Percentiles rank a stretch among this genome's conserved stretches.
These are phyloP conservation scores for Latheticus oryzae DNA, from an alignment of 2,888 invertebrate species.

Conservation along the genomic window DNA sequence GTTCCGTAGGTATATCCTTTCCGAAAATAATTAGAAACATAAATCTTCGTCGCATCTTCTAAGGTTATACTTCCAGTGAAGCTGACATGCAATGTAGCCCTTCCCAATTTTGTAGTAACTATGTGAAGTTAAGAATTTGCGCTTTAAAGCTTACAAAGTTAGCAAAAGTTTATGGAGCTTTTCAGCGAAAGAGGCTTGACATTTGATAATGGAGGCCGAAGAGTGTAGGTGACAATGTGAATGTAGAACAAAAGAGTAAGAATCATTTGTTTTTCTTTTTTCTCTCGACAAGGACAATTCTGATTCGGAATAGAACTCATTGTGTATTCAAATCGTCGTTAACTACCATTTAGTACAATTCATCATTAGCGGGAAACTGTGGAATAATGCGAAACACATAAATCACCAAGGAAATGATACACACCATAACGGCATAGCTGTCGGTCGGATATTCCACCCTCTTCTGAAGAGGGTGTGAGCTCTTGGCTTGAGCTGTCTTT, in stretches of 20 bases:
- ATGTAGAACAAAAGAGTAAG: neutral
- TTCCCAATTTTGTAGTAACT: slow-evolving; percentile 33
- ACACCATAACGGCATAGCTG: slow-evolving; percentile 26
- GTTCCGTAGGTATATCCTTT: slow-evolving; percentile 3
- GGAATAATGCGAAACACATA: slow-evolving; percentile 32
- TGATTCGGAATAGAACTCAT: slow-evolving; percentile 8
- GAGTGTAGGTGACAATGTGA: slow-evolving; percentile 5
- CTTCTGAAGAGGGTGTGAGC: slow-evolving; percentile 40
- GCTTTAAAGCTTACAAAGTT: slow-evolving; percentile 36
- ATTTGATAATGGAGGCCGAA: slow-evolving; percentile 4
- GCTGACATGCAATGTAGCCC: slow-evolving; percentile 13
- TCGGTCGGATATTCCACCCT: slow-evolving; percentile 40
- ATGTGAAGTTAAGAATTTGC: slow-evolving; percentile 39
- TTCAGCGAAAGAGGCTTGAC: slow-evolving; percentile 1
- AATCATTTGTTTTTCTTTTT: too few relatives aligned
- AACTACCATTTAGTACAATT: slow-evolving; percentile 21
- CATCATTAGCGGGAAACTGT: slow-evolving; percentile 32
- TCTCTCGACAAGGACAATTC: too few relatives aligned
- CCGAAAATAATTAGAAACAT: slow-evolving; percentile 35
- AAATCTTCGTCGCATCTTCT: slow-evolving; percentile 26
- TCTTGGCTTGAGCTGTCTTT: slow-evolving; percentile 33
- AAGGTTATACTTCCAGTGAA: slow-evolving; percentile 16
- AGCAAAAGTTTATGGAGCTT: slow-evolving; percentile 32
- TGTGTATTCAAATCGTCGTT: slow-evolving; percentile 26
- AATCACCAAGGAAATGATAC: slow-evolving; percentile 33